phyloP scores from a whole-genome alignment of 2,113 vertebrate genomes.

The Hydropotes inermis region DNA sequence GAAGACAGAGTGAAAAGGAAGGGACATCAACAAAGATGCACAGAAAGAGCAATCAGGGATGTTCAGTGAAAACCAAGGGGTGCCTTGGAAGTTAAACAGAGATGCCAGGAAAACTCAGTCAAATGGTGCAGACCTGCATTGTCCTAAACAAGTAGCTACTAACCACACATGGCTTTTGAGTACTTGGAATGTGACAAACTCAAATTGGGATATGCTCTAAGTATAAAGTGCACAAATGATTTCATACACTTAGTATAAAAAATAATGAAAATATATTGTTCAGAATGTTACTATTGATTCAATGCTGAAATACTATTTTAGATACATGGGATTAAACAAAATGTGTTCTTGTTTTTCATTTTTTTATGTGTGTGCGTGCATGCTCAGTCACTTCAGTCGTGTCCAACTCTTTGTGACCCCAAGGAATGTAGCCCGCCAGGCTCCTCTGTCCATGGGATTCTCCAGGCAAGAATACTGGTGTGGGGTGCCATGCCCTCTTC shows the following conservation, averaged over 20 bases:
- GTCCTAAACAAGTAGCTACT: background rate
- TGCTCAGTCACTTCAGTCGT: background rate
- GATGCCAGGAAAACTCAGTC: background rate
- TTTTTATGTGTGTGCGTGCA: background rate
- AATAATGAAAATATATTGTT: background rate
- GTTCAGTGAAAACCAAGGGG: background rate
- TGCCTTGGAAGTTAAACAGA: background rate
- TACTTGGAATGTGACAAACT: background rate
- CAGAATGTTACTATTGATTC: background rate
- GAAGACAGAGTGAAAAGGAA: background rate
- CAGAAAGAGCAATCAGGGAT: background rate
- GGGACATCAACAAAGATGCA: background rate
- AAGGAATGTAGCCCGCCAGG: background rate
- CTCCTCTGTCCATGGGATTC: background rate
- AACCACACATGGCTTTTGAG: background rate
- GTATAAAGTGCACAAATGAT: background rate
- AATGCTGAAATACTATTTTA: background rate
- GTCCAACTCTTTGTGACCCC: background rate
- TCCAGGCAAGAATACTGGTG: background rate
- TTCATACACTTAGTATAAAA: background rate
- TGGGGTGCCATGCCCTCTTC: background rate
- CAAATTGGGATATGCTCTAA: background rate
- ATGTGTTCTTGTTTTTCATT: background rate
- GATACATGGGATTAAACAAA: background rate
- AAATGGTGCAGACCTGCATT: background rate